A percentile compares a stretch with the other conserved stretches of the same genome.
phyloP scores from a whole-genome alignment of 2,797 vertebrate species.

The Liparis tanakae region DNA sequence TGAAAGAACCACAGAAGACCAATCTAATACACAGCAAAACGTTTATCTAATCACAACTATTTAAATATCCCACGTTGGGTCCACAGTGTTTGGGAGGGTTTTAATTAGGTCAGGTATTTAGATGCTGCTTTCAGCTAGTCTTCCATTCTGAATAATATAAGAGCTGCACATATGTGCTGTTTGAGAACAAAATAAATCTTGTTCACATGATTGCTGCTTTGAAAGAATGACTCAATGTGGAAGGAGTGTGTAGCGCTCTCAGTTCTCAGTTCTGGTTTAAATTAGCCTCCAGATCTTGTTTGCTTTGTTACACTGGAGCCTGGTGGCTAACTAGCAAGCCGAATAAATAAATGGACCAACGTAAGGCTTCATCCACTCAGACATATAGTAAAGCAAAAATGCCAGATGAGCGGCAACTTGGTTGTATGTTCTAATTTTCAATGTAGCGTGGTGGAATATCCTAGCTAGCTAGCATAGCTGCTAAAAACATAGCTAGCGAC shows the following conservation, averaged over 20 bases:
- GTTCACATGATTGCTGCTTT: constrained; percentile 12
- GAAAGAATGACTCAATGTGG: constrained; percentile 32
- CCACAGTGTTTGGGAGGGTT: constrained; percentile 22
- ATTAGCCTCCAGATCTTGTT: background rate
- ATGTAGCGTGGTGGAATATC: background rate
- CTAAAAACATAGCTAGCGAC: background rate
- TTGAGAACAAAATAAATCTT: constrained; percentile 26
- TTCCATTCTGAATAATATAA: constrained; percentile 27
- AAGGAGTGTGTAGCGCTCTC: background rate
- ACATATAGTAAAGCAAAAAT: background rate
- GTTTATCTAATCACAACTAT: background rate
- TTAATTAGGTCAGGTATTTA: constrained; percentile 39
- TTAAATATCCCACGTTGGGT: background rate
- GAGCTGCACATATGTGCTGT: constrained; percentile 21
- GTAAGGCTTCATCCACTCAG: background rate
- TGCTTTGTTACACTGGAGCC: background rate
- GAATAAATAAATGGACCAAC: background rate
- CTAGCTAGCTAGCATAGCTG: background rate
- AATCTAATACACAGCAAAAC: constrained; percentile 14
- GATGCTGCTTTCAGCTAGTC: constrained; percentile 15
- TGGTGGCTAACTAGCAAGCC: background rate
- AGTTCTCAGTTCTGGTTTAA: constrained; percentile 11
- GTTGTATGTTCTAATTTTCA: background rate
- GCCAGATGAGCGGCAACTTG: background rate
- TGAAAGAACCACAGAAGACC: constrained; percentile 39